phyloP scores from a whole-genome alignment of 2,113 vertebrate genomes.

The Trochalopteron elliotii region DNA sequence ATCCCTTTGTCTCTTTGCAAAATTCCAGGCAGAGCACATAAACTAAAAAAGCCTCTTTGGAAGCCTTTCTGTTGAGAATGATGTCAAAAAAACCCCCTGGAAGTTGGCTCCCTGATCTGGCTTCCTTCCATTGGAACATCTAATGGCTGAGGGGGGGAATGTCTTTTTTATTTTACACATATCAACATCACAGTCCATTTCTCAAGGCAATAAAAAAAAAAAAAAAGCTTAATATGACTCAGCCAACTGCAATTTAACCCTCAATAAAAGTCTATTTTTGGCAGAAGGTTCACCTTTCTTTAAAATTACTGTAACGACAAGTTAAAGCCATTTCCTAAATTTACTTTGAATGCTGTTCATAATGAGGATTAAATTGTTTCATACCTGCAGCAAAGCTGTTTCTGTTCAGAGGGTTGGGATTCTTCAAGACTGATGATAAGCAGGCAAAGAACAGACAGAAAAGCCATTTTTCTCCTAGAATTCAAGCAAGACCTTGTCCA shows the following conservation, averaged over 20 bases:
- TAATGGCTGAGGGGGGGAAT: background rate
- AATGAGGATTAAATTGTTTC: background rate
- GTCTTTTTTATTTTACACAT: background rate
- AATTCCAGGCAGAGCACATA: background rate
- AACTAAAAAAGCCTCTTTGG: background rate
- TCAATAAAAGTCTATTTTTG: slow-evolving; percentile 31
- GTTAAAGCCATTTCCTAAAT: background rate
- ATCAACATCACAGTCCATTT: background rate
- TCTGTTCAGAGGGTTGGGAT: background rate
- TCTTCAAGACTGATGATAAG: slow-evolving; percentile 21
- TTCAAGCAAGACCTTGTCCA: slow-evolving; percentile 10
- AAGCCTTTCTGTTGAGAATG: background rate
- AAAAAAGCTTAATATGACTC: background rate
- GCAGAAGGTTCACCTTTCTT: background rate
- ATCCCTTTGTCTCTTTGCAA: background rate
- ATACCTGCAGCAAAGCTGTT: slow-evolving; percentile 5
- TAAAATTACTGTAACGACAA: background rate
- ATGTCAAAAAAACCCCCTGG: background rate
- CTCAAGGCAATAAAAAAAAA: background rate
- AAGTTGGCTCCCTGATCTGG: background rate
- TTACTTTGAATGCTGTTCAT: background rate
- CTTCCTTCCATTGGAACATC: background rate
- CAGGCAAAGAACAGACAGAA: background rate
- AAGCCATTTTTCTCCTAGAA: slow-evolving; percentile 29
- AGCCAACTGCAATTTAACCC: background rate